A percentile compares a stretch with the other conserved stretches of the same genome.
Conservation (phyloP, 2,888 invertebrate genomes). For the Euproctis similis region DNA sequence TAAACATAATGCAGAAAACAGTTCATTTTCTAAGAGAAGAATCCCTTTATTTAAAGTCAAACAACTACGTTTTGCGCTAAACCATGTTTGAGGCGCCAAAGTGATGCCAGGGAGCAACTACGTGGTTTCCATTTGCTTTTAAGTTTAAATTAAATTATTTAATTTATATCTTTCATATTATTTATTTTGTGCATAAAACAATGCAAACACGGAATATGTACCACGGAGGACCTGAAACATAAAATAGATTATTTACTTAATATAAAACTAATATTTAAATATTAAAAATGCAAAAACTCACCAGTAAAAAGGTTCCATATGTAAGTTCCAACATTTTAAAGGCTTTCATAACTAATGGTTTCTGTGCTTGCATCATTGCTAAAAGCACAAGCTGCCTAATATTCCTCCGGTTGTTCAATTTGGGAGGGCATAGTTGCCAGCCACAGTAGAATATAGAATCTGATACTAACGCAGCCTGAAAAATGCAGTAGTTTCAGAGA, state of each 20-base stretch:
- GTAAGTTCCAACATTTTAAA: conserved; percentile 63
- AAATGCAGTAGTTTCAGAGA: too few relatives aligned
- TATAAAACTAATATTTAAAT: too few relatives aligned
- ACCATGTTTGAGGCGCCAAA: too few relatives aligned
- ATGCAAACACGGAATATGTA: conserved; percentile 59
- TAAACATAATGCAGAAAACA: too few relatives aligned
- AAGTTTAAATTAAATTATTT: too few relatives aligned
- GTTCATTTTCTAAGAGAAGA: too few relatives aligned
- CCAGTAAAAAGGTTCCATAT: conserved; percentile 52
- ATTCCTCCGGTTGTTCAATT: conserved; percentile 22
- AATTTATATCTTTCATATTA: conserved; percentile 17
- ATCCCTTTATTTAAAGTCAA: too few relatives aligned
- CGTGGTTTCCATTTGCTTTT: too few relatives aligned
- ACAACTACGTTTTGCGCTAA: too few relatives aligned
- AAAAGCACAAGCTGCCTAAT: conserved; percentile 42
- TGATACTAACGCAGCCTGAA: conserved; percentile 52
- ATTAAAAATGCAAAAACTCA: too few relatives aligned
- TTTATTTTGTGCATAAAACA: conserved; percentile 50
- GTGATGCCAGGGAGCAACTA: too few relatives aligned
- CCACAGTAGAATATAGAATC: conserved; percentile 62
- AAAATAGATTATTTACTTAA: conserved; percentile 11
- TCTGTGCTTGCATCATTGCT: conserved; percentile 50
- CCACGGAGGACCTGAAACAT: conserved; percentile 51
- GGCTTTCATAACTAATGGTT: conserved; percentile 60
- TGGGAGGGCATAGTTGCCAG: conserved; percentile 43